Percentiles rank a stretch among this genome's conserved stretches.
Evolutionary conservation across 2,113 vertebrate species (phyloP).

Genomic region (Albula goreensis): DNA sequence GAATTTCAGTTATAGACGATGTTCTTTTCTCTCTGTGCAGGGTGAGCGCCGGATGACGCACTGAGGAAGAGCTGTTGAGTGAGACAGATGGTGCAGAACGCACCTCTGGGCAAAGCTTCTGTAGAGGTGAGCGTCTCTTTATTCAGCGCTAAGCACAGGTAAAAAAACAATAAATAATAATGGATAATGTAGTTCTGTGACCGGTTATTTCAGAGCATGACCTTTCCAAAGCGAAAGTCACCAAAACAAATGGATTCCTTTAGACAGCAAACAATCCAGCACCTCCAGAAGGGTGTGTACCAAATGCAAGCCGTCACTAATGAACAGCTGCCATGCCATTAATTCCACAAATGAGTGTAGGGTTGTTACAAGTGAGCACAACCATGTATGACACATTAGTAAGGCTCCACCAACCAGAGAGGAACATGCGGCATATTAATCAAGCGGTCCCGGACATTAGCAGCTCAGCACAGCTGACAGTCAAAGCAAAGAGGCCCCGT

Average conservation of each 20-base stretch:
- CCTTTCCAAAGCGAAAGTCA: neutral
- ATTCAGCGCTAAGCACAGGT: neutral
- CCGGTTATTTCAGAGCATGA: neutral
- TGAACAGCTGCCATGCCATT: slow-evolving; percentile 3
- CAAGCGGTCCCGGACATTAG: neutral
- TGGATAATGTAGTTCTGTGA: neutral
- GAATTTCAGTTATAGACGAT: neutral
- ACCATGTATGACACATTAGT: neutral
- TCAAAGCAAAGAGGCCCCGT: neutral
- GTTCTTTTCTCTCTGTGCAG: neutral
- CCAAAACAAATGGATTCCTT: neutral
- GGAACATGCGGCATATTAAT: neutral
- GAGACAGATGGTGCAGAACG: neutral
- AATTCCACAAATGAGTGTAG: slow-evolving; percentile 5
- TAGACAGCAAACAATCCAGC: neutral
- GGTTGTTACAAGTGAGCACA: neutral
- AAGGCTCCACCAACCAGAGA: neutral
- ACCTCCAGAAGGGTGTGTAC: too few relatives aligned
- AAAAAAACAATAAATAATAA: neutral
- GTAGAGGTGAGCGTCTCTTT: neutral
- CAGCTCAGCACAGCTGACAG: neutral
- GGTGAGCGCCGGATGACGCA: neutral
- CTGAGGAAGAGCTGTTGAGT: neutral
- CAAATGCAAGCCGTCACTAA: neutral
- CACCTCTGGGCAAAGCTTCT: neutral